Base-by-base conservation (phyloP, 2,797 vertebrate genomes). In the Buceros bicornis region DNA sequence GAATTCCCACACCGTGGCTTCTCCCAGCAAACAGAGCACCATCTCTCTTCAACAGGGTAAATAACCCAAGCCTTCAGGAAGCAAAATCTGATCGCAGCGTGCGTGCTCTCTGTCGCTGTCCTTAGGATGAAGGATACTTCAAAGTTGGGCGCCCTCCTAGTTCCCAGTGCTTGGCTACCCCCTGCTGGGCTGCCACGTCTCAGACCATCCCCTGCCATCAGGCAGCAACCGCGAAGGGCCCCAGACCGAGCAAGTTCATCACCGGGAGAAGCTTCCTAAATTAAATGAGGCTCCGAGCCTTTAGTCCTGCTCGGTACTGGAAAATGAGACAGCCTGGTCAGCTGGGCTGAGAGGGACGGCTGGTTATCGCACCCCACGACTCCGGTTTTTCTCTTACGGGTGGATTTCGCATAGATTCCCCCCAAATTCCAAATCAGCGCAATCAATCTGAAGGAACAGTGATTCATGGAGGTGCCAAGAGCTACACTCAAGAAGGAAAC, bases 161-260 rank as follows among this genome's bases (percentile, higher is more conserved):
- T 99, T 98, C 90, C 98, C 98, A 97, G 98, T 98, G 97, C 99
- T 98, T 98, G 99, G 99, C 99, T 99, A 99, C 99, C 99, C 99
- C 99, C 99, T 99, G 98, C 99, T 99, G 99, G 99, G 97, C 98
- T 97, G 93, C 96, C 3, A 62, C 2, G 40, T 97, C 96, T 91
- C 95, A 40, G 87, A 72, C 94, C 96, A 91, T 71, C 78, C 93
- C 57, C 67, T 8, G 35, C 85, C 73, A 47, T 6, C 91, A 51
- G 28, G 43, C 53, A 87, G 95, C 65, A 10, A 50, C 42, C n/a
- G 72, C 70, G 53, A 76, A 48, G 79, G 12, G 2, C 72, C 90
- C 77, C 78, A 45, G 72, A 53, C 69, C n/a, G 73, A 10, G 69
- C 56, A 16, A 81, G 67, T 40, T 58, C 51, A 73, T 66, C 90